Base-by-base conservation (phyloP, 2,888 invertebrate genomes). In the Aphodius granarius region DNA sequence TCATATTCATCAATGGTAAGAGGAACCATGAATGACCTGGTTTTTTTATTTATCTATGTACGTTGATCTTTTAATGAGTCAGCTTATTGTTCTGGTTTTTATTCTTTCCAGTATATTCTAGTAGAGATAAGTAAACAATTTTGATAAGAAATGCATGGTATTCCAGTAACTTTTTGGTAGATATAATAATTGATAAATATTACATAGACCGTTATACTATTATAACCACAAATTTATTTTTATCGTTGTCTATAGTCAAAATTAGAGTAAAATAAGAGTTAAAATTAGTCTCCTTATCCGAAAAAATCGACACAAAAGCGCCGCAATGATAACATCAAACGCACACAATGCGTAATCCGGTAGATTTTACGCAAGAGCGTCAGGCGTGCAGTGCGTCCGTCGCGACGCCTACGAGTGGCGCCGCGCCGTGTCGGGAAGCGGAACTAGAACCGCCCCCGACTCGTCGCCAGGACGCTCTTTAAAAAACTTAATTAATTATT, bases 401-500 rank as follows among this genome's bases (percentile, higher is more conserved):
- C 84, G 83, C 85, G 84, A 85, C 85, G 85, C 85, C 79, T 81
- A 83, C 84, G 83, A 79, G 85, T 86, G 85, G 86, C 86, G 86
- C 83, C 84, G 80, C 82, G 78, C 81, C 73, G 81, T 82, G 85
- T 81, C 73, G 80, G 79, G 80, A 81, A 83, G 83, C 83, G 76
- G 71, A 77, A 80, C 75, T 80, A 76, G 74, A 71, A 64, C 74
- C 79, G 63, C 73, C 76, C 75, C 77, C 63, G 73, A 21, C 73
- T 64, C 76, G 76, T 62, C 77, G 73, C 76, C 74, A 78, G 75
- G 77, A 82, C 81, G 82, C 82, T 81, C 81, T 83, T 83, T 83
- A 84, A 84, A 84, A 84, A 85, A 84, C 83, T 85, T 85, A 86
- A 86, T 86, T 86, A 86, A 86, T 85, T 86, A 85, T 84, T 84